A percentile compares a stretch with the other conserved stretches of the same genome.
phyloP scores from a whole-genome alignment of 2,888 invertebrate species.

The Drosophila monieri region DNA sequence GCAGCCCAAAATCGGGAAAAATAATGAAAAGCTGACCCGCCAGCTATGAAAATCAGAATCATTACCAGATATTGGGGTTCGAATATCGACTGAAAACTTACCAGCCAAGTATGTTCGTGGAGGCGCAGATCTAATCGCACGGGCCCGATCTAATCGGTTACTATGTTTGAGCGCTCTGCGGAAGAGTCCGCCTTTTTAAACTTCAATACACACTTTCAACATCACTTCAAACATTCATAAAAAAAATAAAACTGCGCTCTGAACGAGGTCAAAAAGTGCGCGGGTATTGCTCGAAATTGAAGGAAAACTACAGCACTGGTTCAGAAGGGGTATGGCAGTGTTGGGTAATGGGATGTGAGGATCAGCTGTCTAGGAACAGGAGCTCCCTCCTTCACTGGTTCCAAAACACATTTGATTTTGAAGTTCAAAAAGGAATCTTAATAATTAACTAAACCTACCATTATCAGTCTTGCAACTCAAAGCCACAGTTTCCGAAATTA shows the following conservation, averaged over 20 bases:
- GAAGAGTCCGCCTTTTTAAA: conserved; percentile 64
- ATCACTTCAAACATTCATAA: conserved; percentile 59
- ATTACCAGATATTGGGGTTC: neutral
- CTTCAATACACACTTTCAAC: conserved; percentile 59
- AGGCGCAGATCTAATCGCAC: conserved; percentile 7
- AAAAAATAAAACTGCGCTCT: conserved; percentile 35
- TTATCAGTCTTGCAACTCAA: too few relatives aligned
- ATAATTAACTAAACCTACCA: too few relatives aligned
- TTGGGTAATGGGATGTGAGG: neutral
- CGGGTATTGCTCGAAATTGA: conserved; percentile 1
- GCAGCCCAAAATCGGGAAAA: conserved; percentile 26
- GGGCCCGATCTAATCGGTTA: conserved; percentile 55
- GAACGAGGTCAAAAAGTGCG: conserved; percentile 13
- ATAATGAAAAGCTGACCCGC: conserved; percentile 19
- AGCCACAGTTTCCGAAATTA: neutral
- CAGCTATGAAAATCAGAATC: conserved; percentile 23
- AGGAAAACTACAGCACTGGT: neutral
- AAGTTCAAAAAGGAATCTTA: too few relatives aligned
- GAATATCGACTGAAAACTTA: neutral
- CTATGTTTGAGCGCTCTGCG: conserved; percentile 61
- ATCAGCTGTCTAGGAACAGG: neutral
- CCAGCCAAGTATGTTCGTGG: conserved; percentile 16
- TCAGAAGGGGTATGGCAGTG: neutral
- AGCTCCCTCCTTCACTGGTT: neutral
- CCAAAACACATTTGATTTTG: too few relatives aligned